These are phyloP conservation scores for Carapus acus DNA, from an alignment of 2,797 vertebrate species.

Conservation along the genomic window DNA sequence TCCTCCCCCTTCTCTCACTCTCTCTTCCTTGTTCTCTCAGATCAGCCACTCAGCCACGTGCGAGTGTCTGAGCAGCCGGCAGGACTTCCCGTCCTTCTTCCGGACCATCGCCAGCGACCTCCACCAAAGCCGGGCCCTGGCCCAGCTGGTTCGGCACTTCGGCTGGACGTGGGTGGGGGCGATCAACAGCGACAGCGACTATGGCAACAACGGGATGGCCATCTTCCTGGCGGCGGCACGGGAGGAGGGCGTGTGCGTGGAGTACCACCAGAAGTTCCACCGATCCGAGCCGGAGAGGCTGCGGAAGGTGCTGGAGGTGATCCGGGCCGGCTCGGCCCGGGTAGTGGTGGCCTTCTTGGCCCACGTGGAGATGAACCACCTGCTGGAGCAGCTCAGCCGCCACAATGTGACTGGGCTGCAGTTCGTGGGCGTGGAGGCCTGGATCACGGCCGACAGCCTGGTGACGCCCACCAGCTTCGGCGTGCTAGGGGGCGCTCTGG, in stretches of 20 bases:
- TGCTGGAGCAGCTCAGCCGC: constrained; percentile 61
- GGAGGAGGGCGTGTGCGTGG: constrained; percentile 69
- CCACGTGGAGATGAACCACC: constrained; percentile 65
- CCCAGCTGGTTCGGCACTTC: constrained; percentile 67
- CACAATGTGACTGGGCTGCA: constrained; percentile 67
- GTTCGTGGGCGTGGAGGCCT: constrained; percentile 71
- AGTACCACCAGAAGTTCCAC: constrained; percentile 67
- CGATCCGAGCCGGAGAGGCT: constrained; percentile 61
- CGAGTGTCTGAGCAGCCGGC: constrained; percentile 68
- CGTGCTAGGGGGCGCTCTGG: constrained; percentile 66
- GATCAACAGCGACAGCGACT: constrained; percentile 73
- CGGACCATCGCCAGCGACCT: constrained; percentile 72
- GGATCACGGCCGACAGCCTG: constrained; percentile 72
- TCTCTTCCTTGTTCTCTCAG: constrained; percentile 37
- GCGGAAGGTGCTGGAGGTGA: constrained; percentile 62
- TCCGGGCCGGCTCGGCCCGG: constrained; percentile 61
- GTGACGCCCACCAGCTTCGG: constrained; percentile 63
- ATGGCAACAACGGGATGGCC: constrained; percentile 72
- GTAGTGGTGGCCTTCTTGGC: constrained; percentile 68
- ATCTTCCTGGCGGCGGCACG: constrained; percentile 66
- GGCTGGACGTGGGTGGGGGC: constrained; percentile 75
- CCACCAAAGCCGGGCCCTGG: constrained; percentile 67
- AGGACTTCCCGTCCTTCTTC: constrained; percentile 66
- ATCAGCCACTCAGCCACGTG: constrained; percentile 72
- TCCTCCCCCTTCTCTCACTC: not conserved